These are phyloP conservation scores for Papilio glaucus DNA, from an alignment of 1,140 invertebrate species.

Conservation along the genomic window DNA sequence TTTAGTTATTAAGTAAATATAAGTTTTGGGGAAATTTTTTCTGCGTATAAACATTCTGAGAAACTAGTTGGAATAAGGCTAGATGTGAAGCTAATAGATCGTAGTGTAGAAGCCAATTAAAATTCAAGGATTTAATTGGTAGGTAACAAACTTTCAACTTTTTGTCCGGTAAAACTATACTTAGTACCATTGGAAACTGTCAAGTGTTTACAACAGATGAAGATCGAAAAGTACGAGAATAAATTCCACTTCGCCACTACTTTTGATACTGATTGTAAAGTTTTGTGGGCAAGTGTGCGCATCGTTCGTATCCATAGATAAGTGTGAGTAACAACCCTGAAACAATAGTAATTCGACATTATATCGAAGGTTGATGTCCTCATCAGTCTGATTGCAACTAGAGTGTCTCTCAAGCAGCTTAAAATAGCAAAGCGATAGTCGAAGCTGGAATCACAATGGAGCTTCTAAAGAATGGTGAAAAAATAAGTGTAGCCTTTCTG, in stretches of 20 bases:
- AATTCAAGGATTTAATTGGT: too few relatives aligned
- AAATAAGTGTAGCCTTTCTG: slow-evolving; percentile 9
- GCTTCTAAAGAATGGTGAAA: not conserved
- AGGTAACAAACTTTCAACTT: not conserved
- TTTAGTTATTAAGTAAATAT: too few relatives aligned
- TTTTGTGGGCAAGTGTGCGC: not conserved
- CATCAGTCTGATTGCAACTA: slow-evolving; percentile 4
- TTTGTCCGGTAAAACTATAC: not conserved
- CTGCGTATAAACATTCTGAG: too few relatives aligned
- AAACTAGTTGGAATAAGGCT: too few relatives aligned
- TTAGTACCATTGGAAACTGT: not conserved
- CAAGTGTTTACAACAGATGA: not conserved
- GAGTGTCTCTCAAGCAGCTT: not conserved
- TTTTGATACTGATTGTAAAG: not conserved
- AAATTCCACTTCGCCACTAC: not conserved
- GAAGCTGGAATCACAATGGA: too few relatives aligned
- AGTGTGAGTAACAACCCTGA: not conserved
- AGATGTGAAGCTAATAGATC: too few relatives aligned
- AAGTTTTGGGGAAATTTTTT: too few relatives aligned
- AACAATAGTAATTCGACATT: slow-evolving; percentile 11
- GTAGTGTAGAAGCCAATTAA: too few relatives aligned
- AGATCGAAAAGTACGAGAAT: not conserved
- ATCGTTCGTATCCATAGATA: not conserved
- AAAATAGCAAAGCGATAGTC: too few relatives aligned
- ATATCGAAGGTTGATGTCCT: slow-evolving; percentile 8